A percentile compares a stretch with the other conserved stretches of the same genome.
Evolutionary conservation across 2,113 vertebrate genomes (phyloP).

Genomic region (Ctenomys sociabilis): DNA sequence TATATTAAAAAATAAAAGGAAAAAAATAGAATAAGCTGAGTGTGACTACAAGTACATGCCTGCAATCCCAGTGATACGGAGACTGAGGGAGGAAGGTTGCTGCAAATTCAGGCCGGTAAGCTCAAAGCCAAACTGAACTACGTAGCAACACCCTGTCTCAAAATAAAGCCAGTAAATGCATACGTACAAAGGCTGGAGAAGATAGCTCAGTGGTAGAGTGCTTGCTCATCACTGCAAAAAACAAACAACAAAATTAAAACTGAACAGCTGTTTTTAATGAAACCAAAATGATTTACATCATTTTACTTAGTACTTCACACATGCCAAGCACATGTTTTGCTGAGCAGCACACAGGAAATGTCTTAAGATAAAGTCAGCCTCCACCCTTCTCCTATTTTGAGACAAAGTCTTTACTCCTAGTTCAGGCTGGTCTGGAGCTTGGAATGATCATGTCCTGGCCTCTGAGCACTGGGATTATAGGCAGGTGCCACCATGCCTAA

Average conservation of each 20-base stretch:
- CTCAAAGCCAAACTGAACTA: background rate
- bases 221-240: background rate
- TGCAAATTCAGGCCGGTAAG: background rate
- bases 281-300: background rate
- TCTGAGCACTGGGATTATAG: background rate
- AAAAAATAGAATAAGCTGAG: background rate
- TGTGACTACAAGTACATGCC: background rate
- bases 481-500: background rate
- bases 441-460: background rate
- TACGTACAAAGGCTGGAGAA: background rate
- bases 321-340: background rate
- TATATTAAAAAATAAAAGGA: too few relatives aligned
- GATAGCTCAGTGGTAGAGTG: background rate
- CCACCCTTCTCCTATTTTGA: background rate
- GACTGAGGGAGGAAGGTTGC: background rate
- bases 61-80: background rate
- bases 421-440: background rate
- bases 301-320: background rate
- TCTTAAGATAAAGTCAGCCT: background rate
- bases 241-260: background rate
- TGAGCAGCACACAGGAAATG: background rate
- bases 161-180: background rate
- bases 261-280: background rate
- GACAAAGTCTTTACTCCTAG: background rate
- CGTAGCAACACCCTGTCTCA: background rate